Evolutionary conservation across 2,888 invertebrate genomes (phyloP).

Genomic region (Troides oblongomaculatus): DNA sequence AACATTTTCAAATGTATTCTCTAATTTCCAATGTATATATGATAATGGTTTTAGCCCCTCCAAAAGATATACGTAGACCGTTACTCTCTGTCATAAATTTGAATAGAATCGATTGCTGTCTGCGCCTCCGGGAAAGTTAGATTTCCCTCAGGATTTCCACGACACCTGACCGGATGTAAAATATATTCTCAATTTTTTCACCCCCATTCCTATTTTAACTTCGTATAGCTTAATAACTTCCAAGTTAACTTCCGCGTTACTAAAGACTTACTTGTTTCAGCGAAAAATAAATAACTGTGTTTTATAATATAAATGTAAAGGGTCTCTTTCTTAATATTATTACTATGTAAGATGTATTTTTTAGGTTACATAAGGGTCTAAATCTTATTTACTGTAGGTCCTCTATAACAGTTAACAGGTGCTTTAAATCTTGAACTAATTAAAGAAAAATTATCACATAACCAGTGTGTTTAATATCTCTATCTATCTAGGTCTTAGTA

Average conservation of each 20-base stretch:
- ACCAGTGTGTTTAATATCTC: background rate
- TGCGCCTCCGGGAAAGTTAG: constrained; percentile 79
- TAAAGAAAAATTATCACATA: background rate
- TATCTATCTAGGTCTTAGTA: background rate
- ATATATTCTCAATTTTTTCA: constrained; percentile 72
- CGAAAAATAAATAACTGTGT: background rate
- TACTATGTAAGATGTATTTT: too few species aligned
- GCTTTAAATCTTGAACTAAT: background rate
- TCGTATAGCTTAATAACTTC: background rate
- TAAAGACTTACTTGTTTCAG: background rate
- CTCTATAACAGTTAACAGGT: too few species aligned
- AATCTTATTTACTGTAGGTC: too few species aligned
- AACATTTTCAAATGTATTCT: constrained; percentile 1
- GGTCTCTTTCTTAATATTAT: too few species aligned
- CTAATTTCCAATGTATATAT: constrained; percentile 6
- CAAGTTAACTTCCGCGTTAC: background rate
- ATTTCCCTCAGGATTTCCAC: constrained; percentile 76
- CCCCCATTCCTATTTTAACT: constrained; percentile 18
- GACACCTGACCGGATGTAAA: constrained; percentile 80
- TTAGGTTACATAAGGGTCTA: too few species aligned
- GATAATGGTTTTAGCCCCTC: constrained; percentile 47
- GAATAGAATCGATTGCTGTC: constrained; percentile 80
- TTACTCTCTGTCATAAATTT: constrained; percentile 79
- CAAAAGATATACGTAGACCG: constrained; percentile 51
- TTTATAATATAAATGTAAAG: too few species aligned